Evolutionary conservation across 2,113 vertebrate species (phyloP).

Genomic region (Natator depressus): DNA sequence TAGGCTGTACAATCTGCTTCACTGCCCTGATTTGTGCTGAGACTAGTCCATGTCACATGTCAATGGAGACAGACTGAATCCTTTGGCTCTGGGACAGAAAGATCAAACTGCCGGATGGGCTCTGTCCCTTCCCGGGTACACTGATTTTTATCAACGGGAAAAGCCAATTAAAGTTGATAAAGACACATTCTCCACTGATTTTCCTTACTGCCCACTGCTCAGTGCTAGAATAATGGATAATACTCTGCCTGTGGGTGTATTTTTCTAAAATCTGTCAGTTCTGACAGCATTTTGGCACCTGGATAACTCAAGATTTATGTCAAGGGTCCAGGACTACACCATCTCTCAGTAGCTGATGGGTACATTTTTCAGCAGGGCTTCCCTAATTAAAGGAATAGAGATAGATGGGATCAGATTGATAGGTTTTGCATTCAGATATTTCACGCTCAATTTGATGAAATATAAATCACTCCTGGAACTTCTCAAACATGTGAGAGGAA

Average conservation of each 20-base stretch:
- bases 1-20: neutral
- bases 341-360: conserved; percentile 74
- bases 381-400: conserved; percentile 79
- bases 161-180: conserved; percentile 76
- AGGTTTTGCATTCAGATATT: conserved; percentile 73
- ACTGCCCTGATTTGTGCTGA: conserved; percentile 9
- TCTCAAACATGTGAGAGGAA: conserved; percentile 27
- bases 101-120: conserved; percentile 61
- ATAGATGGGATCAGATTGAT: conserved; percentile 76
- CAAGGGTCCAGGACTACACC: conserved; percentile 72
- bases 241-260: conserved; percentile 76
- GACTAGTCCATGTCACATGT: conserved; percentile 22
- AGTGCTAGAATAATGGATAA: conserved; percentile 75
- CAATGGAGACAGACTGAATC: conserved; percentile 64
- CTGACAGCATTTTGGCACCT: conserved; percentile 79
- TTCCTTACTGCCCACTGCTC: conserved; percentile 74
- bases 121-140: conserved; percentile 36
- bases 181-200: conserved; percentile 72
- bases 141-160: conserved; percentile 67
- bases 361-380: conserved; percentile 79
- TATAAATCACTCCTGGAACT: conserved; percentile 74
- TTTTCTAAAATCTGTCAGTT: conserved; percentile 79
- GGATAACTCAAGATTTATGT: conserved; percentile 79
- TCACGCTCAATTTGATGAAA: conserved; percentile 76
- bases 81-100: conserved; percentile 63